phyloP scores from a whole-genome alignment of 37 sponge, comb jelly and placozoan genomes.

The Mnemiopsis leidyi region DNA sequence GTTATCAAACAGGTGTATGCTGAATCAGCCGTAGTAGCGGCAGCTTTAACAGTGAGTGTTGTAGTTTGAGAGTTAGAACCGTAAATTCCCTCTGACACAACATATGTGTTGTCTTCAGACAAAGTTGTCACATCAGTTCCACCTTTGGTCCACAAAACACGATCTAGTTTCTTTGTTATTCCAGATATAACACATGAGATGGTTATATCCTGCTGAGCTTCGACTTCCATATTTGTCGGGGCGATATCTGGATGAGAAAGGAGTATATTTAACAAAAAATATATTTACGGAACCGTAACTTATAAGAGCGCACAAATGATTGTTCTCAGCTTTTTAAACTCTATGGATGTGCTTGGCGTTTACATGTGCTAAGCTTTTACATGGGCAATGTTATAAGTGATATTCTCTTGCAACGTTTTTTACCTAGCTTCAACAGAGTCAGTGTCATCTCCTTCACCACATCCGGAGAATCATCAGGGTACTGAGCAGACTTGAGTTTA shows the following conservation, averaged over 20 bases:
- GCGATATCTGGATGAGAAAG: neutral
- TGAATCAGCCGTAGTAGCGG: neutral
- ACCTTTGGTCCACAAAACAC: neutral
- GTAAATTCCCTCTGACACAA: neutral
- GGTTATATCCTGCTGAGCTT: neutral
- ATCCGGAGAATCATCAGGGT: neutral
- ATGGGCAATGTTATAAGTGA: too few species aligned
- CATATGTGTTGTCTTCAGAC: neutral
- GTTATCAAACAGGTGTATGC: neutral
- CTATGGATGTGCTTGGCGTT: too few species aligned
- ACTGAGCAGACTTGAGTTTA: neutral
- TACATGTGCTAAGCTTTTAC: too few species aligned
- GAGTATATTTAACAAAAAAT: too few species aligned
- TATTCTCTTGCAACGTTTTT: neutral
- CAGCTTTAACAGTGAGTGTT: neutral
- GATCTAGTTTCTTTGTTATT: neutral
- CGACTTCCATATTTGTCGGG: neutral
- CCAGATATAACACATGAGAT: neutral
- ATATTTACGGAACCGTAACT: too few species aligned
- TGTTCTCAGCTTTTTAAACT: too few species aligned
- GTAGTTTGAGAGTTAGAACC: neutral
- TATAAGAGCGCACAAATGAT: too few species aligned
- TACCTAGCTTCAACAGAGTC: neutral
- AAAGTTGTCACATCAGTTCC: neutral
- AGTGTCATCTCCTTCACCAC: neutral